Evolutionary conservation across 2,113 vertebrate genomes (phyloP).

Genomic region (Sebastes fasciatus): DNA sequence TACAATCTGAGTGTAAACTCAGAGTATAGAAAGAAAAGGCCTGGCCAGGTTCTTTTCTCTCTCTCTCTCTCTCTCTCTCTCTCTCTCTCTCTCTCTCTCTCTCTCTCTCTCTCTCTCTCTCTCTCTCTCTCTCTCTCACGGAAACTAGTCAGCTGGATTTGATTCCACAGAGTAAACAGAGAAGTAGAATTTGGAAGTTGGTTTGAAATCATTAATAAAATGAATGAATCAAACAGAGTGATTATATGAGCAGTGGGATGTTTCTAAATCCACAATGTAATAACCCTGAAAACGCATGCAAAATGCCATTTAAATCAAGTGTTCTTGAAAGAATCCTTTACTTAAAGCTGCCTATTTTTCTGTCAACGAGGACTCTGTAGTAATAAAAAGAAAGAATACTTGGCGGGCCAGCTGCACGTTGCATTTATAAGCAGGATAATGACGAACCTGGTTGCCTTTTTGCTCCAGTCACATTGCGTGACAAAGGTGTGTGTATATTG

Average conservation of each 20-base stretch:
- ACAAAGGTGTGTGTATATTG: constrained; percentile 67
- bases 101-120: no score
- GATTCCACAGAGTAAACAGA: constrained; percentile 72
- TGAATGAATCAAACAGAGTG: constrained; percentile 58
- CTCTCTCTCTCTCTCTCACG: not conserved
- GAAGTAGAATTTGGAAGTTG: constrained; percentile 1
- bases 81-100: no score
- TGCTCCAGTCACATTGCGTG: constrained; percentile 66
- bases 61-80: no score
- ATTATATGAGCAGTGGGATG: constrained; percentile 1
- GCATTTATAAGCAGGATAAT: constrained; percentile 16
- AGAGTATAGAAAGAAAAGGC: constrained; percentile 1
- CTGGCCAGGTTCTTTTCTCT: not conserved
- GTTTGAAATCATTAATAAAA: constrained; percentile 75
- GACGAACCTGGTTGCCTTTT: constrained; percentile 48
- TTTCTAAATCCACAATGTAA: not conserved
- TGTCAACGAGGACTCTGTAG: constrained; percentile 17
- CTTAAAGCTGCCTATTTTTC: constrained; percentile 9
- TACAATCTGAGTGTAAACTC: not conserved
- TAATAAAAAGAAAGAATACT: not conserved
- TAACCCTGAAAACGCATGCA: constrained; percentile 8
- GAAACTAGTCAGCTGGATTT: constrained; percentile 73
- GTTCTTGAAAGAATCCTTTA: not conserved
- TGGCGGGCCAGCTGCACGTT: constrained; percentile 4
- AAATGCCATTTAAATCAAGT: not conserved